Evolutionary conservation across 2,113 vertebrate genomes (phyloP), one percentile per base, ranked within the genome.

Genomic region (Apteryx owenii): DNA sequence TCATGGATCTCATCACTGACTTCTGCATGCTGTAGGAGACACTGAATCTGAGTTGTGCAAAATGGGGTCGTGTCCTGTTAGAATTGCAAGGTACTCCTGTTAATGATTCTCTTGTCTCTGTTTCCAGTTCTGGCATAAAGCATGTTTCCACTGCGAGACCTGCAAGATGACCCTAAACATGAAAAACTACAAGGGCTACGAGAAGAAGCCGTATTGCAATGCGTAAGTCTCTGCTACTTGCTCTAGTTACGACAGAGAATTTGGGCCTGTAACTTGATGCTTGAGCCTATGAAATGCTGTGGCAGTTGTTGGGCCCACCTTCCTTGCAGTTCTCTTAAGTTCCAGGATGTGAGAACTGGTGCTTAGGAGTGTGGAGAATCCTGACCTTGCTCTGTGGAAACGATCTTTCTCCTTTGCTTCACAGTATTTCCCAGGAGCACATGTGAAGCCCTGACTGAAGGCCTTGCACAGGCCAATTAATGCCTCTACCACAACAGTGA

Each of bases 131-230:
- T 99, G 98, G 98, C 98, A 99, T 75, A 99, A 99, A 92, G 97
- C 98, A 58, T 99, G 98, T 61, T 99, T 99, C 96, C 98, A 98
- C 87, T 99, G 98, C 25, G 98, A 99, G 97, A 98, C 95, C 91
- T 99, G 98, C 98, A 98, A 98, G 97, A 99, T 99, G 98, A 98
- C 98, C 15, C 97, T 99, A 16, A 98, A 99, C 96, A 99, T 99
- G 98, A 99, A 99, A 79, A 99, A 99, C 97, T 99, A 99, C 98
- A 99, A 99, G 97, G 98, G 98, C 95, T 99, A 99, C 4, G 98
- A 98, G 96, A 99, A 99, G 98, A 99, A 98, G 88, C 98, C 98
- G 4, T 99, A 99, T 40, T 99, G 98, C 97, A 99, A 98, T 0
- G 98, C 98, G 98, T 99, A 80, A 98, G 98, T 98, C 31, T 7